phyloP scores from a whole-genome alignment of 2,797 vertebrate genomes.

The Premnoplex brunnescens region DNA sequence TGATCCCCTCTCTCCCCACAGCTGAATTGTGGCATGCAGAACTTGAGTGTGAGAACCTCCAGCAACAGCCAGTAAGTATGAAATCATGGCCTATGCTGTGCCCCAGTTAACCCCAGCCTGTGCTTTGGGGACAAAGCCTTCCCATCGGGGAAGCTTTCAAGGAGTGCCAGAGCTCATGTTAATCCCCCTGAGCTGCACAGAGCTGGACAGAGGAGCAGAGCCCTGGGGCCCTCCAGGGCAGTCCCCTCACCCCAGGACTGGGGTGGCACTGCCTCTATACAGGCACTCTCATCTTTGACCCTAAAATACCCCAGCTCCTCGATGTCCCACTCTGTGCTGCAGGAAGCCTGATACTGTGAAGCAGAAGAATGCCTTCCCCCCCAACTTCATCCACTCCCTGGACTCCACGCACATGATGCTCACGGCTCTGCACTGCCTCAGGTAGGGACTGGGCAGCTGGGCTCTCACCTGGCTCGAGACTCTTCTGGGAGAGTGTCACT shows the following conservation, averaged over 20 bases:
- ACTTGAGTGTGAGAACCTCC: constrained; percentile 73
- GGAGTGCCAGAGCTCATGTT: neutral
- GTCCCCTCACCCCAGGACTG: neutral
- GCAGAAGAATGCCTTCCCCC: constrained; percentile 96
- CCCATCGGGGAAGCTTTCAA: neutral
- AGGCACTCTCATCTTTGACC: neutral
- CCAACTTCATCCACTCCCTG: constrained; percentile 98
- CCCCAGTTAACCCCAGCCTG: neutral
- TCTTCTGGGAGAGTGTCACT: accelerated
- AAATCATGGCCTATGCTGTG: neutral
- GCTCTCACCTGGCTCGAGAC: neutral
- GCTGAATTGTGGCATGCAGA: constrained; percentile 84
- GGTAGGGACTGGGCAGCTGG: constrained; percentile 63
- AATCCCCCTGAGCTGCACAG: neutral
- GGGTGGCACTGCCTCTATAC: neutral
- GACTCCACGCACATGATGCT: constrained; percentile 99
- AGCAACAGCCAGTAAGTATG: constrained; percentile 84
- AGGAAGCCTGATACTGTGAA: constrained; percentile 92
- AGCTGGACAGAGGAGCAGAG: neutral
- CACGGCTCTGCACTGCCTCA: constrained; percentile 88
- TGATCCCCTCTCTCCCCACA: constrained; percentile 40
- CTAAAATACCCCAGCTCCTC: neutral
- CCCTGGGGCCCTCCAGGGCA: neutral
- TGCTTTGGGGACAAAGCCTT: neutral
- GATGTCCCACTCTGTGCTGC: neutral